Base-by-base conservation (phyloP, 2,113 vertebrate species). In the Hyla sarda region DNA sequence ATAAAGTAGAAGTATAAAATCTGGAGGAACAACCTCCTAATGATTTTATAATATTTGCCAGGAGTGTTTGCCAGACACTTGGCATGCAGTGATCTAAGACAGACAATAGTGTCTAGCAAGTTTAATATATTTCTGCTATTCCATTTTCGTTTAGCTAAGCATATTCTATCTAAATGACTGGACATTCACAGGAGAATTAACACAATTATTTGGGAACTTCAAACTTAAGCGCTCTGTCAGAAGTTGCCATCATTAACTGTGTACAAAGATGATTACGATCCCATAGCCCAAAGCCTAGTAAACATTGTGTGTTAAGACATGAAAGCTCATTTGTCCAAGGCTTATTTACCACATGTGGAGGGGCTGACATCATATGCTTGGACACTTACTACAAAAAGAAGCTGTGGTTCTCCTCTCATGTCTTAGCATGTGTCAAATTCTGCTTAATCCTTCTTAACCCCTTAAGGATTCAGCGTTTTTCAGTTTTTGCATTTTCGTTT, bases 391-490 rank as follows among this genome's bases (percentile, higher is more conserved):
- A 65, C 74, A 60, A 32, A 84, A 45, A 80, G 32, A 47, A 71
- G n/a, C 80, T 82, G 83, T 60, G 50, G 8, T 52, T 82, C 54
- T 10, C 84, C 87, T 85, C 2, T 88, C 88, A 58, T 88, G 56
- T 32, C 88, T 89, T 47, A 82, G 52, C 72, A 50, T 84, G 32
- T 80, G 79, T 76, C 81, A 65, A n/a, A 58, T 87, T 48, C 47
- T 79, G 79, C 0, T 0, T 62, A 89, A 88, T 87, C 84, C 69
- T 85, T 73, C 58, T 72, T 25, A 21, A 75, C 32, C 21, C 23
- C 88, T 90, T 69, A 25, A 14, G 32, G 65, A 14, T 86, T 71
- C 10, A n/a, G n/a, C n/a, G n/a, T n/a, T n/a, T n/a, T n/a, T n/a
- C n/a, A n/a, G n/a, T n/a, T n/a, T n/a, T n/a, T n/a, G n/a, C n/a